Conservation (phyloP, 2,888 invertebrate genomes). For the Amblyjoppa fuscipennis region DNA sequence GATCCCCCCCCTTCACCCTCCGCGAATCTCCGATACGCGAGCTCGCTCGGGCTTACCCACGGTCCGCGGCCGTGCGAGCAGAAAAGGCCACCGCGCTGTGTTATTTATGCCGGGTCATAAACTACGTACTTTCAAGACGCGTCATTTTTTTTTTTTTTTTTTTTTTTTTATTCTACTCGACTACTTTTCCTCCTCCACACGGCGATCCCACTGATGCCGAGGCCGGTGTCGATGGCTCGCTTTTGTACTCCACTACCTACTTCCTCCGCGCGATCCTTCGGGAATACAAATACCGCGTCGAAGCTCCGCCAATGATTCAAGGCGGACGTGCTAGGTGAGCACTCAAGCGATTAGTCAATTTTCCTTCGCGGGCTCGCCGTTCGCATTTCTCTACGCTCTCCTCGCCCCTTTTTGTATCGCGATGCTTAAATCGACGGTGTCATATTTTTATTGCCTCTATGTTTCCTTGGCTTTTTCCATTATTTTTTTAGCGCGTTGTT, state of each 20-base stretch:
- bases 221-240: conserved; percentile 1
- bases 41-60: conserved; percentile 49
- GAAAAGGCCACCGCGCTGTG: conserved; percentile 54
- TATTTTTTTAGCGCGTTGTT: not conserved
- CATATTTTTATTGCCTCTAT: not conserved
- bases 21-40: conserved; percentile 63
- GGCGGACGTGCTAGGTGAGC: conserved; percentile 8
- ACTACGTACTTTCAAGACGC: conserved; percentile 71
- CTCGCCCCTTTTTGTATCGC: not conserved
- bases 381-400: not conserved
- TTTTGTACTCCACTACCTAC: conserved; percentile 17
- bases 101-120: conserved; percentile 71
- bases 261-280: conserved; percentile 38
- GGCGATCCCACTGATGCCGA: conserved; percentile 22
- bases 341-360: conserved; percentile 40
- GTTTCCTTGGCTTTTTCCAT: not conserved
- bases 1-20: conserved; percentile 53
- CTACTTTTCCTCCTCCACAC: conserved; percentile 20
- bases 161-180: conserved; percentile 38
- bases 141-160: conserved; percentile 66
- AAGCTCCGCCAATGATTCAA: conserved; percentile 19
- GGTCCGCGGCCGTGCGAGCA: conserved; percentile 21
- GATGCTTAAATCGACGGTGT: conserved; percentile 5
- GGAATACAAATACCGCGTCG: conserved; percentile 47
- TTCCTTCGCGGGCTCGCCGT: not conserved